Evolutionary conservation across 2,113 vertebrate species (phyloP).

Genomic region (Monopterus albus): DNA sequence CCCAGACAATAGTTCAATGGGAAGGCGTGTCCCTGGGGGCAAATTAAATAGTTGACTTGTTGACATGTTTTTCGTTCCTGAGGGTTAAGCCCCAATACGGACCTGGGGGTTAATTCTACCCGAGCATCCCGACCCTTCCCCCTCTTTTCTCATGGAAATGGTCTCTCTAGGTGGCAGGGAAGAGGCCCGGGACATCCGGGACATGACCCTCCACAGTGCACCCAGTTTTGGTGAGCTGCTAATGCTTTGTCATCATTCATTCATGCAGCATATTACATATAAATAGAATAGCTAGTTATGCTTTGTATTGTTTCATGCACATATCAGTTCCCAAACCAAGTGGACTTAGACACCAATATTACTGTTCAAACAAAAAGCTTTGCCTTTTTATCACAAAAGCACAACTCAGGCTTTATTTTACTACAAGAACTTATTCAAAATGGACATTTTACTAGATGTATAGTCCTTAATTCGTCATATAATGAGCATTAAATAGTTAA

Average conservation of each 20-base stretch:
- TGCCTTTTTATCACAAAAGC: too few species aligned
- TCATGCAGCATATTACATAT: neutral
- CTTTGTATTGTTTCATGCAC: neutral
- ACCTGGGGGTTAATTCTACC: slow-evolving; percentile 80
- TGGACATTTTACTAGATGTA: too few species aligned
- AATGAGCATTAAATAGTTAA: too few species aligned
- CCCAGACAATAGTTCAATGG: slow-evolving; percentile 84
- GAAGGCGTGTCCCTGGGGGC: slow-evolving; percentile 82
- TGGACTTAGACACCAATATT: neutral
- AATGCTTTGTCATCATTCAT: slow-evolving; percentile 17
- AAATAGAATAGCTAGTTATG: neutral
- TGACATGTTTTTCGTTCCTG: slow-evolving; percentile 86
- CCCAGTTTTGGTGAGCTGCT: slow-evolving; percentile 94
- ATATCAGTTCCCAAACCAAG: too few species aligned
- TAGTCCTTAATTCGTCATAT: too few species aligned
- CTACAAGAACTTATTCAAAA: too few species aligned
- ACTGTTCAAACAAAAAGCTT: too few species aligned
- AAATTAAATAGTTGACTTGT: slow-evolving; percentile 89
- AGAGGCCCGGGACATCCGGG: slow-evolving; percentile 96
- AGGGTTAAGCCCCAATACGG: slow-evolving; percentile 80
- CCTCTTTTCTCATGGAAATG: slow-evolving; percentile 84
- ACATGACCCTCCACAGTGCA: slow-evolving; percentile 98
- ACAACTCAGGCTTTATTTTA: too few species aligned
- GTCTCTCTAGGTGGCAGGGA: slow-evolving; percentile 91
- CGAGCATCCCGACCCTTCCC: slow-evolving; percentile 63